These are phyloP conservation scores for Trissolcus japonicus DNA, from an alignment of 2,888 invertebrate species.

Conservation along the genomic window DNA sequence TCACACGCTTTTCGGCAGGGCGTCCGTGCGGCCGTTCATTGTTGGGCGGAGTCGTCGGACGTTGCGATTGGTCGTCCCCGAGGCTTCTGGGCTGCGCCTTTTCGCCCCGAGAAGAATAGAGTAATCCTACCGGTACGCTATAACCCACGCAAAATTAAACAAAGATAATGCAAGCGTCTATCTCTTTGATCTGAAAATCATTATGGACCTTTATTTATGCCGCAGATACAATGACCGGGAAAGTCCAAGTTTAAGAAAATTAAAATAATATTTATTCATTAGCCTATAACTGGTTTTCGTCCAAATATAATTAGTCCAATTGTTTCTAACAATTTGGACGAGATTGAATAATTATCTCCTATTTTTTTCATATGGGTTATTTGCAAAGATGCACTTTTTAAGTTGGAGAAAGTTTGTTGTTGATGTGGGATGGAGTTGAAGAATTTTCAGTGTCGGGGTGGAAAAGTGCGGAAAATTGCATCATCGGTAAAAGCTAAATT, in stretches of 20 bases:
- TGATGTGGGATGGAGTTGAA: no score
- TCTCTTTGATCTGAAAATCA: conserved; percentile 10
- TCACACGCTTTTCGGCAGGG: background rate
- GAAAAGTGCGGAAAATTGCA: no score
- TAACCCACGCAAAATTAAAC: conserved; percentile 8
- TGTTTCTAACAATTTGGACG: no score
- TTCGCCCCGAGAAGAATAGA: background rate
- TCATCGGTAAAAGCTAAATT: no score
- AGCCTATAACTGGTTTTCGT: background rate
- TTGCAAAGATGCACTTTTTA: no score
- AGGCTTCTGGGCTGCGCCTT: background rate
- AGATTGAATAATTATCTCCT: no score
- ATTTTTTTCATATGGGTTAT: no score
- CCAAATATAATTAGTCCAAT: conserved; percentile 5
- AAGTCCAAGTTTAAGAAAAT: conserved; percentile 1
- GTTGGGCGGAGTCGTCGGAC: background rate
- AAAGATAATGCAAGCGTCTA: conserved; percentile 10
- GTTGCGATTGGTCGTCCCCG: background rate
- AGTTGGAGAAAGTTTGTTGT: no score
- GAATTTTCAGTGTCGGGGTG: no score
- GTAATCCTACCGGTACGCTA: background rate
- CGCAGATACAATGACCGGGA: background rate
- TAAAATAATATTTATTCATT: background rate
- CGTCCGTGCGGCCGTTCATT: background rate
- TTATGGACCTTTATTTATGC: conserved; percentile 13